Evolutionary conservation across 1,140 invertebrate species (phyloP).

Genomic region (Macrocentrus cingulum): DNA sequence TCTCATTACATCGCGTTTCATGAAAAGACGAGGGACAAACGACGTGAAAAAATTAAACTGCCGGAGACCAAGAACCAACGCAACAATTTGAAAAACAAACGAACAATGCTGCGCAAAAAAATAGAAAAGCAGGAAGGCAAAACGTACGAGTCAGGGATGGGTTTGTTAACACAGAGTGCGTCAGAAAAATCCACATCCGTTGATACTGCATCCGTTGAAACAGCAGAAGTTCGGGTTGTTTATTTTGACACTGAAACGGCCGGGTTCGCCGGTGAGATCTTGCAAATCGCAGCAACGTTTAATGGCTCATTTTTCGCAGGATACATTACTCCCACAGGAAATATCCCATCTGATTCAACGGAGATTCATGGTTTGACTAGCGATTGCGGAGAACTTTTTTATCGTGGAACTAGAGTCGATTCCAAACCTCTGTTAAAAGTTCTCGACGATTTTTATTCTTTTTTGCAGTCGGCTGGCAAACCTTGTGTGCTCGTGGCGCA

Average conservation of each 20-base stretch:
- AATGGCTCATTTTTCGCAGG: slow-evolving; percentile 10
- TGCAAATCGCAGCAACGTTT: slow-evolving; percentile 24
- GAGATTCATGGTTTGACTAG: slow-evolving; percentile 27
- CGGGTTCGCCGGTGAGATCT: slow-evolving; percentile 20
- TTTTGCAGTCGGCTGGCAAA: slow-evolving; percentile 22
- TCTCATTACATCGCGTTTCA: background rate
- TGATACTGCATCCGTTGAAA: slow-evolving; percentile 3
- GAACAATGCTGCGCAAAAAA: slow-evolving; percentile 19
- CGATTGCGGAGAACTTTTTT: slow-evolving; percentile 27
- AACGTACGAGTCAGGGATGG: slow-evolving; percentile 22
- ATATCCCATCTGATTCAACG: slow-evolving; percentile 25
- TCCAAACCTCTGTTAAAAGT: slow-evolving; percentile 16
- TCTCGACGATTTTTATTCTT: slow-evolving; percentile 17
- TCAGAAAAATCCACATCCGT: too few species aligned
- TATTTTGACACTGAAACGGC: slow-evolving; percentile 27
- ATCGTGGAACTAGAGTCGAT: slow-evolving; percentile 21
- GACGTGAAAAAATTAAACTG: slow-evolving; percentile 1
- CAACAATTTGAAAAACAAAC: slow-evolving; percentile 18
- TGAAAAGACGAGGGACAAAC: background rate
- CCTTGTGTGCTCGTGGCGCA: slow-evolving; percentile 28
- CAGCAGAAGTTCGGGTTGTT: slow-evolving; percentile 7
- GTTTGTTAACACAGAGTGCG: slow-evolving; percentile 17
- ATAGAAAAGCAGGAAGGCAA: slow-evolving; percentile 14
- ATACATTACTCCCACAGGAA: slow-evolving; percentile 24
- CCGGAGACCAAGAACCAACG: slow-evolving; percentile 18